Base-by-base conservation (phyloP, 23 tunicate species). In the Trididemnum nubilum region DNA sequence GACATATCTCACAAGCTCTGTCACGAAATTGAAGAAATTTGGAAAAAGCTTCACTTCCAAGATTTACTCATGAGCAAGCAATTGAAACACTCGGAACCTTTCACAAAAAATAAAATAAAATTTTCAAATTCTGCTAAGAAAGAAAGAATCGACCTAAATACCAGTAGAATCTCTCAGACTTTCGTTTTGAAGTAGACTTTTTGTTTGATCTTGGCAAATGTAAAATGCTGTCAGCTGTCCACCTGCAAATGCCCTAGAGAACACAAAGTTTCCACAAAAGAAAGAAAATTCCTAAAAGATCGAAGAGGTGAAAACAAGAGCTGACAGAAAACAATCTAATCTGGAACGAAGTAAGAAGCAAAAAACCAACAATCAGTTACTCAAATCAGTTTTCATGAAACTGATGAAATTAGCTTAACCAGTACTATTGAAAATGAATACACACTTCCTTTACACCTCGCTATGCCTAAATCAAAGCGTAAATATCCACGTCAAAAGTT, bases 31-130 rank as follows among this genome's bases (percentile, higher is more conserved):
- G 54, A 44, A 44, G 54, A 44, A 15, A 44, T 44, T 44, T 44
- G 54, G 54, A 44, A 44, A 44, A 44, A 44, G 54, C 54, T 44
- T 44, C 54, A 44, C 54, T 44, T 44, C 54, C 54, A 44, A 44
- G 12, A 15, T 9, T 44, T 44, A 44, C 54, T 44, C 54, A 44
- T 44, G 54, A 44, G 54, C 54, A 44, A 44, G 54, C 54, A 15
- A 9, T 44, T 44, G 54, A 44, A 44, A 44, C 15, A 15, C 54
- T 44, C 15, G 12, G 54, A 44, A 7, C 54, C 54, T 44, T 44
- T 44, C 54, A 44, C 54, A 44, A 44, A 44, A 44, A 44, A 44
- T 44, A 44, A 44, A 44, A 44, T 15, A 44, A 9, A 44, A 44
- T 44, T 44, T 15, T 44, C 54, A 44, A 44, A 44, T 44, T 15